Conservation (phyloP, 2,797 vertebrate species). For the Astyanax mexicanus region DNA sequence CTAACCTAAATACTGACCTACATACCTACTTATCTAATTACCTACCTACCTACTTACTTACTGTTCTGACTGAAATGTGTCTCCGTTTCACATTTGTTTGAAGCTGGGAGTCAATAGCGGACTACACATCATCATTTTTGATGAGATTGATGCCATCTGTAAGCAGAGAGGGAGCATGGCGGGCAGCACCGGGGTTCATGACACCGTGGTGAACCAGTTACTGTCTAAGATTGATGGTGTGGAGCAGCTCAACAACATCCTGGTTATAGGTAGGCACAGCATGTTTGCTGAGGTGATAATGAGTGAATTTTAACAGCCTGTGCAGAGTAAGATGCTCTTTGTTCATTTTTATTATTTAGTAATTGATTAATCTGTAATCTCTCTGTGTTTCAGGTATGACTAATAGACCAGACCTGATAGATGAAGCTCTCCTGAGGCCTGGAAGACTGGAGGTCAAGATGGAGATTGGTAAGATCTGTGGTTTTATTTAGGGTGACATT, state of each 20-base stretch:
- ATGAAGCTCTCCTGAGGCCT: slow-evolving; percentile 93
- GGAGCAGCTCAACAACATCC: slow-evolving; percentile 98
- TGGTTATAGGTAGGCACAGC: slow-evolving; percentile 88
- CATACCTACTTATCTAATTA: no score
- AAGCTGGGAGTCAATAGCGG: slow-evolving; percentile 95
- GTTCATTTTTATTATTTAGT: slow-evolving; percentile 24
- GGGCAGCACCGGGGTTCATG: slow-evolving; percentile 94
- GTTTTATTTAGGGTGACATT: background rate
- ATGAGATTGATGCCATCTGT: slow-evolving; percentile 97
- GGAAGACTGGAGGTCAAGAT: slow-evolving; percentile 97
- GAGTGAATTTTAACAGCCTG: background rate
- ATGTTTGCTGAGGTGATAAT: background rate
- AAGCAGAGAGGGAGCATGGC: slow-evolving; percentile 98
- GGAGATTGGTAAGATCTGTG: slow-evolving; percentile 90
- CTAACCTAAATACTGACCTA: no score
- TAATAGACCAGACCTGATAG: slow-evolving; percentile 96
- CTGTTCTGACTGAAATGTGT: no score
- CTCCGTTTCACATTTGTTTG: no score
- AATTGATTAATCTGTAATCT: slow-evolving; percentile 17
- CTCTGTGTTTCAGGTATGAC: slow-evolving; percentile 88
- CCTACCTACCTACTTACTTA: no score
- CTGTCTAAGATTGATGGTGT: slow-evolving; percentile 97
- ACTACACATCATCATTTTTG: slow-evolving; percentile 97
- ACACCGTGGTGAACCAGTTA: slow-evolving; percentile 96
- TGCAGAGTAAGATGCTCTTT: no score